phyloP scores from a whole-genome alignment of 1,140 invertebrate species.

The Monomorium pharaonis region DNA sequence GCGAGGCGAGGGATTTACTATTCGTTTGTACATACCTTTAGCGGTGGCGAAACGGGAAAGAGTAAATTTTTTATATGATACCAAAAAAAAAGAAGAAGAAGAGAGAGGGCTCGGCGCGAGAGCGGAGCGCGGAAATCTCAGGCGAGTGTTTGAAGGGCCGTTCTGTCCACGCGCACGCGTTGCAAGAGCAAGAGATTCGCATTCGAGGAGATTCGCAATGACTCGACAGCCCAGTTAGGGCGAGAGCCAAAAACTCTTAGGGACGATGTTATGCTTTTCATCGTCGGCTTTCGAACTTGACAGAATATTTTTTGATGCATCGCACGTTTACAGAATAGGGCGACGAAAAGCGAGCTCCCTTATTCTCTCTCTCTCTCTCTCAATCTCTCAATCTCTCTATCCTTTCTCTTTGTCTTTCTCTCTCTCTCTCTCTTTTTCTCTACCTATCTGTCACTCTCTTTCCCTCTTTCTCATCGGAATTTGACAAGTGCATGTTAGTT shows the following conservation, averaged over 20 bases:
- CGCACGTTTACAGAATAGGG: conserved; percentile 38
- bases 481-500: conserved; percentile 39
- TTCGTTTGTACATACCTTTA: conserved; percentile 70
- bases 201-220: background rate
- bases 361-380: conserved; percentile 39
- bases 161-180: background rate
- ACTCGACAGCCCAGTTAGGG: background rate
- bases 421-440: conserved; percentile 18
- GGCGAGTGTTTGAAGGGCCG: background rate
- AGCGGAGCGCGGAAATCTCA: conserved; percentile 8
- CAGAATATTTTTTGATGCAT: conserved; percentile 55
- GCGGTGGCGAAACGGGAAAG: conserved; percentile 64
- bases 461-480: conserved; percentile 32
- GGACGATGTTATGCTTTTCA: conserved; percentile 32
- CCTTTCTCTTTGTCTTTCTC: conserved; percentile 22
- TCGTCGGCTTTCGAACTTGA: conserved; percentile 43
- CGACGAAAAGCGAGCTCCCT: conserved; percentile 46
- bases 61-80: conserved; percentile 70
- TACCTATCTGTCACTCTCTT: conserved; percentile 8
- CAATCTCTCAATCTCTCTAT: conserved; percentile 23
- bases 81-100: conserved; percentile 38
- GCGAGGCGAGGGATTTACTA: conserved; percentile 36
- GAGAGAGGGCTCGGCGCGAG: conserved; percentile 8
- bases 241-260: conserved; percentile 32
- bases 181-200: conserved; percentile 18